Conservation (phyloP, 2,797 vertebrate genomes). For the Channallabes apus region DNA sequence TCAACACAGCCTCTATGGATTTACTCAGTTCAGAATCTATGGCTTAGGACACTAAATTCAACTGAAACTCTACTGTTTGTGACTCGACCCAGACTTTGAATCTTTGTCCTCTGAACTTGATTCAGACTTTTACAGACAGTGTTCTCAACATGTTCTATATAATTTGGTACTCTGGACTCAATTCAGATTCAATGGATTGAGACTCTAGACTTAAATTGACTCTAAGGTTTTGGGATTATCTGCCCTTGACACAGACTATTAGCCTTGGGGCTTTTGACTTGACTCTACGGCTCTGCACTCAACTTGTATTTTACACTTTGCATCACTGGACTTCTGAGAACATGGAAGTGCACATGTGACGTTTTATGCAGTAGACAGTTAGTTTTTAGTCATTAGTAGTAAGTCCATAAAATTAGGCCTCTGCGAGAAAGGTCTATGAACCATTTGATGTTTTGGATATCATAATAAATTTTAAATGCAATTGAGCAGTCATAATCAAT, state of each 20-base stretch:
- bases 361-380: background rate
- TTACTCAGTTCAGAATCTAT: background rate
- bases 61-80: background rate
- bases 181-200: background rate
- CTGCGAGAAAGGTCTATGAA: background rate
- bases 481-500: background rate
- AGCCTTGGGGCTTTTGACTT: too few species aligned
- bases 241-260: too few species aligned
- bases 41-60: background rate
- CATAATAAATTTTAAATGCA: background rate
- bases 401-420: background rate
- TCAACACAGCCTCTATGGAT: background rate
- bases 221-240: too few species aligned
- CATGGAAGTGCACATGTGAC: too few species aligned
- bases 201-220: background rate
- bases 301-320: background rate
- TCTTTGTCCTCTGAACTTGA: background rate
- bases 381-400: background rate
- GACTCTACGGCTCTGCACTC: background rate
- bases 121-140: background rate
- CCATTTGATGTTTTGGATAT: background rate
- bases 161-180: background rate
- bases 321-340: background rate
- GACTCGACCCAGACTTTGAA: background rate
- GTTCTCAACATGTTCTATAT: too few species aligned